Base-by-base conservation (phyloP, 2,113 vertebrate species). In the Leptocoma aspasia region DNA sequence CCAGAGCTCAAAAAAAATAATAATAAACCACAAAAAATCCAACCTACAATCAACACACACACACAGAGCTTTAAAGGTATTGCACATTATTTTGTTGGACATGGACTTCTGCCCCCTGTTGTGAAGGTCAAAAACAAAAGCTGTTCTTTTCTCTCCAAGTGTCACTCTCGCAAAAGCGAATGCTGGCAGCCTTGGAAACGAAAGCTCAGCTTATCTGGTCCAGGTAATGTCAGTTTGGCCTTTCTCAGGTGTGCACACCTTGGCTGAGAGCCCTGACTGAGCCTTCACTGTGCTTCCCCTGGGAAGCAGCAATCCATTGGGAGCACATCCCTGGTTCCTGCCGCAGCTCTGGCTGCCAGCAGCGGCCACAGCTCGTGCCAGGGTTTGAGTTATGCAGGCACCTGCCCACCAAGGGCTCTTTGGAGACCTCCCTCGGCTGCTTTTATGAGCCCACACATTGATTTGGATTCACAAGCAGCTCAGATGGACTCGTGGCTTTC, bases 331-430 rank as follows among this genome's bases (percentile, higher is more conserved):
- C 42, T 7, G 0, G 9, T 0, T 16, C 9, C 1, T 3, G 3
- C 31, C 0, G 7, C 61, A 26, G 70, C 44, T 31, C 71, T 1
- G 19, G 7, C 73, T 35, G 73, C 75, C 17, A 0, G 0, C 11
- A 26, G 68, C 1, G 0, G 30, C 60, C 17, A 2, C 35, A 6
- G 65, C 47, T n/a, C 47, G 3, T 0, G 0, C 30, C 21, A 2
- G 1, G 2, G 0, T 22, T 1, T 11, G 50, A 49, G 20, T n/a
- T 23, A 6, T 3, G 39, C 22, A 10, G 8, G 11, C 15, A 11
- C 19, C 53, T 71, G 71, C 53, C 50, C 54, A 19, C 0, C 0
- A 49, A 66, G 79, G 54, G 72, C 63, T 75, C 22, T 42, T 31
- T n/a, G 50, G 61, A 50, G 71, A 73, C 39, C 18, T 72, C 71